Conservation (phyloP, 2,888 invertebrate species). For the Carterocephalus palaemon region DNA sequence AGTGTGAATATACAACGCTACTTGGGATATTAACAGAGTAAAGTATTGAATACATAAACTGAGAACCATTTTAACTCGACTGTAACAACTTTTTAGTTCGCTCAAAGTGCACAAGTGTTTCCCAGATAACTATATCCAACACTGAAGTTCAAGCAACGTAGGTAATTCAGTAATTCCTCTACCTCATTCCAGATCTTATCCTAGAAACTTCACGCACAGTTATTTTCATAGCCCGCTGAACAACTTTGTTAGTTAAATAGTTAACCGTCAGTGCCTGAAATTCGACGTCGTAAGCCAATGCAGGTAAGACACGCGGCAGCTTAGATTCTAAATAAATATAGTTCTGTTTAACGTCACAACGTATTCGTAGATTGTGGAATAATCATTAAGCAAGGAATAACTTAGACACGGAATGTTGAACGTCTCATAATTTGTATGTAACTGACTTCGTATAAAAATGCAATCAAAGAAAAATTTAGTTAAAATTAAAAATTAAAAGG, state of each 20-base stretch:
- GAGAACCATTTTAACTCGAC: background rate
- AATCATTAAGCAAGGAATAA: too few relatives aligned
- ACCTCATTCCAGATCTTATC: slow-evolving; percentile 23
- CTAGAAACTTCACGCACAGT: slow-evolving; percentile 23
- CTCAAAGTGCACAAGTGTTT: background rate
- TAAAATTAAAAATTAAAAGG: too few relatives aligned
- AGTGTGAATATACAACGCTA: too few relatives aligned
- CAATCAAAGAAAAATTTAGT: too few relatives aligned
- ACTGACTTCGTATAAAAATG: too few relatives aligned
- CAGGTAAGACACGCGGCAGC: slow-evolving; percentile 8
- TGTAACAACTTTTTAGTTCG: background rate
- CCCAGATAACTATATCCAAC: slow-evolving; percentile 7
- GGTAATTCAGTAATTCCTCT: slow-evolving; percentile 20
- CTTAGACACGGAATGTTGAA: too few relatives aligned
- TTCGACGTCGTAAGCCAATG: slow-evolving; percentile 12
- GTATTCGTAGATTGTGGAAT: too few relatives aligned
- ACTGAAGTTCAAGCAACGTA: slow-evolving; percentile 13
- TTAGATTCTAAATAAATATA: slow-evolving; percentile 3
- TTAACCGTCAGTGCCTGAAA: slow-evolving; percentile 23
- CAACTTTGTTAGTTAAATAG: slow-evolving; percentile 31
- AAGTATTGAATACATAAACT: background rate
- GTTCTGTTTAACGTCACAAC: too few relatives aligned
- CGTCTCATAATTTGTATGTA: too few relatives aligned
- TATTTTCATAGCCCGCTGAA: slow-evolving; percentile 30
- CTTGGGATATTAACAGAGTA: too few relatives aligned